These are phyloP conservation scores for Oreochromis niloticus DNA, from an alignment of 2,113 vertebrate genomes.

Conservation along the genomic window DNA sequence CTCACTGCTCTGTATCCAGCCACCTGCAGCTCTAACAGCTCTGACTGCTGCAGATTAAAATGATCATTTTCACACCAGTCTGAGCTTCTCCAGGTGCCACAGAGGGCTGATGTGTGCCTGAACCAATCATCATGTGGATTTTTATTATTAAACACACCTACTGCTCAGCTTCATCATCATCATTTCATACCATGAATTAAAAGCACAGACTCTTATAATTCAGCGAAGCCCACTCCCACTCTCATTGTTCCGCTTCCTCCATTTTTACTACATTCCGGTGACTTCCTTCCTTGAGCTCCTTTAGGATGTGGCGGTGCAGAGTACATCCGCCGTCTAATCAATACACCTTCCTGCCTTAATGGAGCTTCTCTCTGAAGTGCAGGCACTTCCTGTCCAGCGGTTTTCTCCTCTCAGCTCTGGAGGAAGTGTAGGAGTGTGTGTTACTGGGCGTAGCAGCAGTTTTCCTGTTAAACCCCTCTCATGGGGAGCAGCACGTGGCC, in stretches of 20 bases:
- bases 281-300: background rate
- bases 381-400: conserved; percentile 10
- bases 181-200: background rate
- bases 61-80: background rate
- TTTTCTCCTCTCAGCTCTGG: background rate
- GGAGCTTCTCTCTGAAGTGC: conserved; percentile 1
- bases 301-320: background rate
- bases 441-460: background rate
- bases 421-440: background rate
- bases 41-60: background rate
- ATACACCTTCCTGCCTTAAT: conserved; percentile 15
- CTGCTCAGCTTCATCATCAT: background rate
- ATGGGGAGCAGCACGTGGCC: background rate
- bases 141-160: background rate
- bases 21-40: background rate
- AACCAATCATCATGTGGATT: background rate
- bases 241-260: background rate
- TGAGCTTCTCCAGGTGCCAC: background rate
- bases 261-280: background rate
- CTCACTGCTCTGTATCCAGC: background rate
- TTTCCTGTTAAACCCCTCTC: background rate
- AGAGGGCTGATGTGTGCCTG: accelerated
- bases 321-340: conserved; percentile 30
- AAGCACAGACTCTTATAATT: background rate
- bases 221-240: background rate